These are phyloP conservation scores for Carposina sasakii DNA, from an alignment of 1,140 invertebrate genomes.

Conservation along the genomic window DNA sequence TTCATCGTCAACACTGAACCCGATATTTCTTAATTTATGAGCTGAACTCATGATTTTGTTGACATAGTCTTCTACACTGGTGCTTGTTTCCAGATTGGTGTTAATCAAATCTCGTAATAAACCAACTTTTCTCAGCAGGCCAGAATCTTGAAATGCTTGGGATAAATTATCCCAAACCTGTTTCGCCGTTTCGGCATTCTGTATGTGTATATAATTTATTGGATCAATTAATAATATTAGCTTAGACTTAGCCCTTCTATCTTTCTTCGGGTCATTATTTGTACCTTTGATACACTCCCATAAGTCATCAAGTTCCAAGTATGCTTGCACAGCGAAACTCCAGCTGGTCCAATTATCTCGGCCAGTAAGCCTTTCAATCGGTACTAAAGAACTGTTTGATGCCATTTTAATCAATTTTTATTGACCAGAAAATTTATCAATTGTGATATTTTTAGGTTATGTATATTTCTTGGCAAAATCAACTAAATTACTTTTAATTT, in stretches of 20 bases:
- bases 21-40: slow-evolving; percentile 18
- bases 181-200: not conserved
- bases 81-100: not conserved
- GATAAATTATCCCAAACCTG: not conserved
- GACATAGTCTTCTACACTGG: not conserved
- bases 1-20: slow-evolving; percentile 27
- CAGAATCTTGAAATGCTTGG: not conserved
- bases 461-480: no score
- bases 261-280: slow-evolving; percentile 2
- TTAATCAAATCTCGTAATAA: not conserved
- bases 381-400: no score
- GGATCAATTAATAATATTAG: not conserved
- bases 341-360: slow-evolving; percentile 38
- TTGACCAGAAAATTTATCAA: no score
- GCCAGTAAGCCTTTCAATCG: slow-evolving; percentile 30
- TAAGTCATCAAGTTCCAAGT: slow-evolving; percentile 36
- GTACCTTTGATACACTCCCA: slow-evolving; percentile 21
- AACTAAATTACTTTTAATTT: no score
- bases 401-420: no score
- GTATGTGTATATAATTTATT: not conserved
- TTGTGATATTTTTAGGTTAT: no score
- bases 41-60: not conserved
- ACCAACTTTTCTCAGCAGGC: not conserved
- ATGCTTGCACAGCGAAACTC: slow-evolving; percentile 40
- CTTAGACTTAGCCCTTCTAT: slow-evolving; percentile 18